Evolutionary conservation across 2,888 invertebrate genomes (phyloP).

Genomic region (Lepidochrysops patricia): DNA sequence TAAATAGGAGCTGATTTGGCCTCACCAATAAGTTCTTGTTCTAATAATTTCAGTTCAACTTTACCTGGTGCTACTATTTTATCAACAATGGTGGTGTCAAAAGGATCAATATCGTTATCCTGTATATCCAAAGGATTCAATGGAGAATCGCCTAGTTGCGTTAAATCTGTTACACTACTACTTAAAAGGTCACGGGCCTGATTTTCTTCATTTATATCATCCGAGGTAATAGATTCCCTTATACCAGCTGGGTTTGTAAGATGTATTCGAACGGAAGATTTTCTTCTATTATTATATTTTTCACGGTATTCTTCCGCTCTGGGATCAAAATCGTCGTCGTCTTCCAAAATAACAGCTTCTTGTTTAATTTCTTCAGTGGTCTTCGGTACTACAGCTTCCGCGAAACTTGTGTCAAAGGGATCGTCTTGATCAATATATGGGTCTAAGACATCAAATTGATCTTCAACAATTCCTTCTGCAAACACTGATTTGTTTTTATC

Average conservation of each 20-base stretch:
- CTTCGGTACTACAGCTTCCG: slow-evolving; percentile 80
- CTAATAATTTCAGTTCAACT: slow-evolving; percentile 84
- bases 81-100: slow-evolving; percentile 87
- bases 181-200: slow-evolving; percentile 80
- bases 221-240: slow-evolving; percentile 71
- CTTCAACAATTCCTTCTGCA: slow-evolving; percentile 62
- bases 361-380: slow-evolving; percentile 55
- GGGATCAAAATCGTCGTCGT: slow-evolving; percentile 78
- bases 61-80: slow-evolving; percentile 82
- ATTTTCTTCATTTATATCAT: slow-evolving; percentile 58
- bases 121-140: slow-evolving; percentile 77
- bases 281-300: slow-evolving; percentile 56
- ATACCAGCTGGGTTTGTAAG: slow-evolving; percentile 78
- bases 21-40: slow-evolving; percentile 81
- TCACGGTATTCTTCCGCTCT: slow-evolving; percentile 73
- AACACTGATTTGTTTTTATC: slow-evolving; percentile 61
- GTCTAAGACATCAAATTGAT: slow-evolving; percentile 58
- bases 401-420: slow-evolving; percentile 91
- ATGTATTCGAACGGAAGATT: slow-evolving; percentile 75
- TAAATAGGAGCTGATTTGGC: slow-evolving; percentile 35
- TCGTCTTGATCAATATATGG: slow-evolving; percentile 78
- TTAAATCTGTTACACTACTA: slow-evolving; percentile 84
- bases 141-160: slow-evolving; percentile 79
- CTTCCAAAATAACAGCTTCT: slow-evolving; percentile 53
- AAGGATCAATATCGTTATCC: slow-evolving; percentile 82